phyloP scores from a whole-genome alignment of 2,888 invertebrate species.

The Melieria crassipennis region DNA sequence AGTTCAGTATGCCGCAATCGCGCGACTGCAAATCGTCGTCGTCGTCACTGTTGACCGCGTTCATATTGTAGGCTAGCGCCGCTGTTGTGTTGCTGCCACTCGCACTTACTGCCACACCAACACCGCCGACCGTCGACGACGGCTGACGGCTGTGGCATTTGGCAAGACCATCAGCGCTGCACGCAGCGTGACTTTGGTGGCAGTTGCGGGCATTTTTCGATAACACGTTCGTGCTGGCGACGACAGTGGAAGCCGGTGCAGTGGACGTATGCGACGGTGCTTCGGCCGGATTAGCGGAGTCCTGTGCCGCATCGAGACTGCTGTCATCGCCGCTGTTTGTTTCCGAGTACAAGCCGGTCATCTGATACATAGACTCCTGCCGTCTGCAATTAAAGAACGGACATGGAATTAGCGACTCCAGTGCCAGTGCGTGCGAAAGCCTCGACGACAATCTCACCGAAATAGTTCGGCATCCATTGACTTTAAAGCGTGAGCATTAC shows the following conservation, averaged over 20 bases:
- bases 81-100: constrained; percentile 78
- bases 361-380: constrained; percentile 90
- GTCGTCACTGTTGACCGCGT: constrained; percentile 68
- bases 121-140: constrained; percentile 62
- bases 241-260: background rate
- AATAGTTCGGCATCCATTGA: no score
- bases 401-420: background rate
- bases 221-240: background rate
- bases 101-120: constrained; percentile 68
- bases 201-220: constrained; percentile 24
- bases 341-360: constrained; percentile 86
- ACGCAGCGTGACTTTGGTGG: constrained; percentile 35
- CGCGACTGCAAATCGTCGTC: constrained; percentile 73
- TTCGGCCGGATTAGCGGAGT: constrained; percentile 50
- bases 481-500: no score
- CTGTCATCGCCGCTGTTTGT: constrained; percentile 71
- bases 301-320: constrained; percentile 67
- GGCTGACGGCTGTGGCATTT: constrained; percentile 85
- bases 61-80: constrained; percentile 40
- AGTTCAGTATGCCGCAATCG: constrained; percentile 89
- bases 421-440: background rate
- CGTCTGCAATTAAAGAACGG: constrained; percentile 67
- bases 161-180: constrained; percentile 50
- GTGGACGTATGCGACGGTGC: background rate
- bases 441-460: no score